phyloP scores from a whole-genome alignment of 2,888 invertebrate species.

The Tachystola acroxantha region DNA sequence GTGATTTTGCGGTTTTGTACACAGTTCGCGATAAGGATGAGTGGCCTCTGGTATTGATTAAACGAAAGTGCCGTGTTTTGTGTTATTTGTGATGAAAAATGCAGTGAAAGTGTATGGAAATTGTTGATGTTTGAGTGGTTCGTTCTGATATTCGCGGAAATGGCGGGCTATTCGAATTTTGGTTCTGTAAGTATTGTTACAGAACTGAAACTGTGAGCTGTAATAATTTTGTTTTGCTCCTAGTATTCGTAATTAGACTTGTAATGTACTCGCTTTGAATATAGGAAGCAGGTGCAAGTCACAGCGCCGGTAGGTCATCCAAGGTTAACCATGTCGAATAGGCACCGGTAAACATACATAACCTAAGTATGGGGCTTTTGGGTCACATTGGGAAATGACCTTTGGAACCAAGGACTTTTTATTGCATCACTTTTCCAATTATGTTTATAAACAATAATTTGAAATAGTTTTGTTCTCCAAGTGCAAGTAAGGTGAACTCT shows the following conservation, averaged over 20 bases:
- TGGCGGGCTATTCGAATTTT: conserved; percentile 51
- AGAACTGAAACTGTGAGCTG: too few species aligned
- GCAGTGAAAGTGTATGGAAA: conserved; percentile 14
- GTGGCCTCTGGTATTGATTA: conserved; percentile 31
- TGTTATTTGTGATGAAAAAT: conserved; percentile 22
- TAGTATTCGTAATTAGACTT: too few species aligned
- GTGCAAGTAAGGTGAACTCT: too few species aligned
- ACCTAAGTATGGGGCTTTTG: conserved; percentile 45
- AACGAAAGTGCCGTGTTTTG: conserved; percentile 31
- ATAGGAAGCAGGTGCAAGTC: conserved; percentile 11
- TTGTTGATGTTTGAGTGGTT: conserved; percentile 18
- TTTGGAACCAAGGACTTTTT: conserved; percentile 30
- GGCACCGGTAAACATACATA: conserved; percentile 64
- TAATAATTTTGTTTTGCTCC: too few species aligned
- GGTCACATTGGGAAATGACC: conserved; percentile 67
- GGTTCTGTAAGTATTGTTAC: conserved; percentile 32
- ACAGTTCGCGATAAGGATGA: conserved; percentile 49
- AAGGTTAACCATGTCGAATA: conserved; percentile 59
- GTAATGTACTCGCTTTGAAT: conserved; percentile 3
- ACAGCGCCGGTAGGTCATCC: conserved; percentile 61
- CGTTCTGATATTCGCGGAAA: conserved; percentile 22
- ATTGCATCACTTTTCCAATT: not conserved
- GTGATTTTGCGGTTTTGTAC: conserved; percentile 67
- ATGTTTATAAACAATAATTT: too few species aligned
- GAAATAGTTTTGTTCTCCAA: not conserved